A percentile compares a stretch with the other conserved stretches of the same genome.
phyloP scores from a whole-genome alignment of 2,888 invertebrate genomes.

The Cephus runcator region DNA sequence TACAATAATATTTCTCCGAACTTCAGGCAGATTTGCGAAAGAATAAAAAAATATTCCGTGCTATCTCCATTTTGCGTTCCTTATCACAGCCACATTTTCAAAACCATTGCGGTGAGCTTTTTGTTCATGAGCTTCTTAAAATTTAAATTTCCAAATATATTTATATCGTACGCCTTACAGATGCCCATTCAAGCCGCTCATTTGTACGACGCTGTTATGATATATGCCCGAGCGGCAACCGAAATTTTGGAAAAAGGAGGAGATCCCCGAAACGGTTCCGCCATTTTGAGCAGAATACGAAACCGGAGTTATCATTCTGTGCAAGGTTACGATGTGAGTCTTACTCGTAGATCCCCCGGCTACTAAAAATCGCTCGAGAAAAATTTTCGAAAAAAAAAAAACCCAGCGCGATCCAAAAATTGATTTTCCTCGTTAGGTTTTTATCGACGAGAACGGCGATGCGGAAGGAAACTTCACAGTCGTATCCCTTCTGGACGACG shows the following conservation, averaged over 20 bases:
- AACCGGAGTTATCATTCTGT: slow-evolving; percentile 81
- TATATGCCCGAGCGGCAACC: slow-evolving; percentile 86
- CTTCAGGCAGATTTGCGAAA: slow-evolving; percentile 75
- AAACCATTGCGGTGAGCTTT: slow-evolving; percentile 74
- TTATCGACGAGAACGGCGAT: slow-evolving; percentile 88
- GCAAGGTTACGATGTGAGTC: slow-evolving; percentile 81
- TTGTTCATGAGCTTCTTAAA: not conserved
- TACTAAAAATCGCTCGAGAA: not conserved
- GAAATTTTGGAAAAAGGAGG: slow-evolving; percentile 76
- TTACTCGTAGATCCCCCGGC: not conserved
- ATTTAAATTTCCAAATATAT: not conserved
- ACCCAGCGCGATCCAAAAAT: not conserved
- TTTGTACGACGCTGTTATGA: slow-evolving; percentile 86
- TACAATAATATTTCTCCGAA: slow-evolving; percentile 13
- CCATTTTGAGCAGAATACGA: slow-evolving; percentile 80
- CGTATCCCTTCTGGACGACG: slow-evolving; percentile 78
- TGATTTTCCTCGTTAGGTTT: slow-evolving; percentile 69
- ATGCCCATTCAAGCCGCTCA: slow-evolving; percentile 86
- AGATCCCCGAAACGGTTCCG: slow-evolving; percentile 80
- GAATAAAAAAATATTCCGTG: slow-evolving; percentile 77
- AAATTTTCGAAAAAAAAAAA: not conserved
- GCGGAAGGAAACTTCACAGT: slow-evolving; percentile 94
- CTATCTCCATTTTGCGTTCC: slow-evolving; percentile 82
- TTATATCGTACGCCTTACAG: slow-evolving; percentile 59
- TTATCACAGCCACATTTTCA: slow-evolving; percentile 79